A percentile compares a stretch with the other conserved stretches of the same genome.
These are phyloP conservation scores for Ceyx melanurus DNA, from an alignment of 2,113 vertebrate genomes.

Conservation along the genomic window DNA sequence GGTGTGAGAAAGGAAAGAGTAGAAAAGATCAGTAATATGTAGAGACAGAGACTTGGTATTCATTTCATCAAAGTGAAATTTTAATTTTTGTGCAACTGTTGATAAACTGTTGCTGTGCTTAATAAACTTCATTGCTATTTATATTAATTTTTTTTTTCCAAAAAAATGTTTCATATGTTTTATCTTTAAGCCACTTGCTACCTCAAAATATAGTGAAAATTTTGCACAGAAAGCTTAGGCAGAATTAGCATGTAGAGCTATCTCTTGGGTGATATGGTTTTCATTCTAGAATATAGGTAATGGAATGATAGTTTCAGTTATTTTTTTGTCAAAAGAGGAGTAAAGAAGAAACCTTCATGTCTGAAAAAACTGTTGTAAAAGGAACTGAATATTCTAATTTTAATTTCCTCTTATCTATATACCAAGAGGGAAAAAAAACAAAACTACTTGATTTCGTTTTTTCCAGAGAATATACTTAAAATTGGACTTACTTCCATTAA, in stretches of 20 bases:
- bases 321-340: slow-evolving; percentile 12
- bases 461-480: slow-evolving; percentile 16
- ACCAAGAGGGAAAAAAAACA: background rate
- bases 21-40: background rate
- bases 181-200: background rate
- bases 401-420: slow-evolving; percentile 5
- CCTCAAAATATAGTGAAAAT: background rate
- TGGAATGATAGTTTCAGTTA: background rate
- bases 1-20: background rate
- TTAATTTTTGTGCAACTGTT: background rate
- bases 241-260: background rate
- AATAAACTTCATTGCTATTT: background rate
- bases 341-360: slow-evolving; percentile 19
- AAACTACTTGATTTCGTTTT: slow-evolving; percentile 21
- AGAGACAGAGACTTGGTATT: background rate
- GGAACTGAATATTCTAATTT: background rate
- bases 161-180: background rate
- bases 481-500: slow-evolving; percentile 43
- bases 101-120: background rate
- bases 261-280: background rate
- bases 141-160: background rate
- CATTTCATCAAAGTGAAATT: background rate
- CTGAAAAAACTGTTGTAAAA: slow-evolving; percentile 41
- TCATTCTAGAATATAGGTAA: slow-evolving; percentile 40
- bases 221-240: background rate